Evolutionary conservation across 1,140 invertebrate species (phyloP), one percentile per base, ranked within the genome.

Genomic region (Eriocheir sinensis): DNA sequence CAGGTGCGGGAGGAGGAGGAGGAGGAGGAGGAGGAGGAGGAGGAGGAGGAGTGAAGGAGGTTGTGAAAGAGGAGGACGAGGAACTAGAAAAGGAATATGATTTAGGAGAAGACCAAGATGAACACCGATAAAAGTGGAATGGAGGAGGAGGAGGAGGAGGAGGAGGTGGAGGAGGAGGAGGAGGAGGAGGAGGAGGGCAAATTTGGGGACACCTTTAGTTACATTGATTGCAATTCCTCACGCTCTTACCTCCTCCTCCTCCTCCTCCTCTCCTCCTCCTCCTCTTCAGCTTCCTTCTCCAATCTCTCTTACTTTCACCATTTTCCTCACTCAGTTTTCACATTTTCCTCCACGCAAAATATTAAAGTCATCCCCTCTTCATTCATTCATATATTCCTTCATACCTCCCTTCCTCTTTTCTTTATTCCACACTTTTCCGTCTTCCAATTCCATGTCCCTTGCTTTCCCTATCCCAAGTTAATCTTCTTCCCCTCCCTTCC

Each of bases 351-450:
- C 44, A 48, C 44, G 15, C 44, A 48, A 4, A 48, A 48, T 48
- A 48, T 48, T 15, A 8, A 48, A 8, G 15, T 48, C 44, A 8
- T 15, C 44, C 44, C 44, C n/a, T n/a, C n/a, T n/a, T 48, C 44
- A 8, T 8, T 48, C 44, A 48, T 48, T 48, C 44, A 8, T 48
- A 48, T 48, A 4, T 48, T 48, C 44, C 44, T 48, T 48, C 44
- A 48, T 15, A 48, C 44, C 4, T 12, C 21, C 60, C n/a, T 72
- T n/a, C 60, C 60, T n/a, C 60, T 8, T 72, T 72, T n/a, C 60
- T 72, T 72, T 72, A 72, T 72, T 72, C 60, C 60, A 72, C 21
- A 53, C n/a, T n/a, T 72, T 72, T n/a, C 60, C 60, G 21, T 72
- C 60, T 72, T 72, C 21, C n/a, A 21, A 41, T 86, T 72, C 60